Evolutionary conservation across 2,888 invertebrate genomes (phyloP).

Genomic region (Cenopis cana): DNA sequence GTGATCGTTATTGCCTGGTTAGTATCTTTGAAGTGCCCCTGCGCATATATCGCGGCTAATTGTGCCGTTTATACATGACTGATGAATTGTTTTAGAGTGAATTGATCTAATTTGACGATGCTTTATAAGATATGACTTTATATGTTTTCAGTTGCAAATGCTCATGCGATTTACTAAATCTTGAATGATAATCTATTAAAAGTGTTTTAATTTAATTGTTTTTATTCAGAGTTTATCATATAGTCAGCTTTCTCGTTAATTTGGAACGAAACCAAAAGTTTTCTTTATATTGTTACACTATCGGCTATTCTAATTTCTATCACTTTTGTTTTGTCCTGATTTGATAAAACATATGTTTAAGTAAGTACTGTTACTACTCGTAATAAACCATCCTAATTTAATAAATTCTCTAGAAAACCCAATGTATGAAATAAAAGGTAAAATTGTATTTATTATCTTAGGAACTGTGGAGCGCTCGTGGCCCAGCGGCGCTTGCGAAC

Average conservation of each 20-base stretch:
- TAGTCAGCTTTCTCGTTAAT: not conserved
- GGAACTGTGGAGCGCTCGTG: too few species aligned
- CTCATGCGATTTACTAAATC: not conserved
- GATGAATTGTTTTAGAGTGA: constrained; percentile 20
- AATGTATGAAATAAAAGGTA: too few species aligned
- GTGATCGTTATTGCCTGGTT: constrained; percentile 22
- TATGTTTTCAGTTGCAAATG: not conserved
- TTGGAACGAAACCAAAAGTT: not conserved
- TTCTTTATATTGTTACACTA: too few species aligned
- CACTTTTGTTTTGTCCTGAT: too few species aligned
- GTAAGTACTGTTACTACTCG: too few species aligned
- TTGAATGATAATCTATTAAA: not conserved
- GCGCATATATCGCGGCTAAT: constrained; percentile 46
- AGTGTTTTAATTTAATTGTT: not conserved
- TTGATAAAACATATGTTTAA: too few species aligned
- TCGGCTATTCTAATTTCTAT: too few species aligned
- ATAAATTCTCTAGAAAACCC: too few species aligned
- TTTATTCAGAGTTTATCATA: not conserved
- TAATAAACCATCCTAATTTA: too few species aligned
- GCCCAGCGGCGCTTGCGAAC: too few species aligned
- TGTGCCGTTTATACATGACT: constrained; percentile 39
- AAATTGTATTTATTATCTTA: too few species aligned
- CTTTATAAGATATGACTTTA: not conserved
- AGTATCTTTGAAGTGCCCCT: constrained; percentile 51
- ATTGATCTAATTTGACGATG: constrained; percentile 25